Evolutionary conservation across 2,888 invertebrate genomes (phyloP).

Genomic region (Caenorhabditis sp.): DNA sequence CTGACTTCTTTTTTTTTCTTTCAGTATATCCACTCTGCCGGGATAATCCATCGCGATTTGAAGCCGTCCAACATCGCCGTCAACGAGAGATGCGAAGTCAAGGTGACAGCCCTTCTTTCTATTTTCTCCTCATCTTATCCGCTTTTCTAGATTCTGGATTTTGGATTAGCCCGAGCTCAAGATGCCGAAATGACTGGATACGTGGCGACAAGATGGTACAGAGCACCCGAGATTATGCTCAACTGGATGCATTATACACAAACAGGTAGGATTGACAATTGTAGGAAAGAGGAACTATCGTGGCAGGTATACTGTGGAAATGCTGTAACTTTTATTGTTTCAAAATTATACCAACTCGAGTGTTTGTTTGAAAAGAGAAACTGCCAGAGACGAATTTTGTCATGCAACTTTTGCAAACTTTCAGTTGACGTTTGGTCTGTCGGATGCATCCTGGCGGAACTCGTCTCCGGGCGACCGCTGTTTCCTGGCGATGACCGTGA

Average conservation of each 20-base stretch:
- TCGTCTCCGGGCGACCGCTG: conserved; percentile 76
- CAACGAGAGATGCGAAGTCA: conserved; percentile 98
- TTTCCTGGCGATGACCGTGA: conserved; percentile 80
- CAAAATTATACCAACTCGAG: not conserved
- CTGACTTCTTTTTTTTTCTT: conserved; percentile 41
- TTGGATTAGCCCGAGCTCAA: conserved; percentile 85
- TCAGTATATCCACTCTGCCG: conserved; percentile 95
- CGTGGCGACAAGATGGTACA: conserved; percentile 88
- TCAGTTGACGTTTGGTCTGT: conserved; percentile 82
- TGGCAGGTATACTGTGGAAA: not conserved
- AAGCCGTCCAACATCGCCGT: conserved; percentile 99
- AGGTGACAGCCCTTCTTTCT: conserved; percentile 81
- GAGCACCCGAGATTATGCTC: conserved; percentile 86
- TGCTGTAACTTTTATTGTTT: no score
- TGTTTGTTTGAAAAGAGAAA: no score
- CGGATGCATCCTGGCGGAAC: conserved; percentile 81
- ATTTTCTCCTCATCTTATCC: not conserved
- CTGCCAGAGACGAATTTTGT: no score
- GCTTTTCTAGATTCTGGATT: conserved; percentile 86
- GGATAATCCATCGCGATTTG: conserved; percentile 96
- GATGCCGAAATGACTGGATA: conserved; percentile 87
- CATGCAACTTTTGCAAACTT: not conserved
- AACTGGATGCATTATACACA: conserved; percentile 94
- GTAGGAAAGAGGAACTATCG: not conserved
- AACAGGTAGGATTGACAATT: conserved; percentile 89